These are phyloP conservation scores for Lagria hirta DNA, from an alignment of 2,888 invertebrate genomes.

Conservation along the genomic window DNA sequence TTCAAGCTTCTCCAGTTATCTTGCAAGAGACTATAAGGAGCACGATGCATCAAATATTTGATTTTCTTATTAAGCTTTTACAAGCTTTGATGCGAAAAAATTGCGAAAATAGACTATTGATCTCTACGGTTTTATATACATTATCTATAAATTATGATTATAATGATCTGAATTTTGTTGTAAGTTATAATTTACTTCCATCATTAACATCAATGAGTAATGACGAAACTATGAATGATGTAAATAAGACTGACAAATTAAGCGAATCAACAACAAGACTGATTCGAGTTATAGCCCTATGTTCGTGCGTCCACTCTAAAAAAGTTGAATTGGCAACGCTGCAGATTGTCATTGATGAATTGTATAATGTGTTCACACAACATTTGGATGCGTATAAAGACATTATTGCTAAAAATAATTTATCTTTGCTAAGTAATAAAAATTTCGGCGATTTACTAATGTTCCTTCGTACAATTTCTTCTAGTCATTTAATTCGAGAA, in stretches of 20 bases:
- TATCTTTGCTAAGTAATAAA: slow-evolving; percentile 46
- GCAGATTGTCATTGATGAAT: slow-evolving; percentile 57
- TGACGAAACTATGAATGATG: slow-evolving; percentile 18
- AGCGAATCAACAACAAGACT: slow-evolving; percentile 58
- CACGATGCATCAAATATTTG: slow-evolving; percentile 59
- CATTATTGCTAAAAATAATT: slow-evolving; percentile 2
- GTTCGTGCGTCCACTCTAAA: slow-evolving; percentile 58
- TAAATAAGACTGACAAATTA: slow-evolving; percentile 46
- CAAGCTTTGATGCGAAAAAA: slow-evolving; percentile 40
- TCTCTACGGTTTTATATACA: slow-evolving; percentile 58
- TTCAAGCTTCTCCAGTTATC: slow-evolving; percentile 56
- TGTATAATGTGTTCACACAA: slow-evolving; percentile 56
- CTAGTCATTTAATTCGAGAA: slow-evolving; percentile 53
- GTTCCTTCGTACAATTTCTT: slow-evolving; percentile 59
- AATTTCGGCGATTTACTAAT: slow-evolving; percentile 60
- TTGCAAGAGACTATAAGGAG: slow-evolving; percentile 58
- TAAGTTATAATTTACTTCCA: slow-evolving; percentile 58
- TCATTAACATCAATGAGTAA: slow-evolving; percentile 51
- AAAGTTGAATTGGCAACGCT: slow-evolving; percentile 55
- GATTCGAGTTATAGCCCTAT: slow-evolving; percentile 59
- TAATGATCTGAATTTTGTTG: slow-evolving; percentile 60
- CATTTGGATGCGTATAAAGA: slow-evolving; percentile 35
- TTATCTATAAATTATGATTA: slow-evolving; percentile 60
- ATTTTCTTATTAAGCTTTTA: slow-evolving; percentile 55
- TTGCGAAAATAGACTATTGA: slow-evolving; percentile 50